phyloP scores from a whole-genome alignment of 2,113 vertebrate species.

The Pollimyrus isidori region DNA sequence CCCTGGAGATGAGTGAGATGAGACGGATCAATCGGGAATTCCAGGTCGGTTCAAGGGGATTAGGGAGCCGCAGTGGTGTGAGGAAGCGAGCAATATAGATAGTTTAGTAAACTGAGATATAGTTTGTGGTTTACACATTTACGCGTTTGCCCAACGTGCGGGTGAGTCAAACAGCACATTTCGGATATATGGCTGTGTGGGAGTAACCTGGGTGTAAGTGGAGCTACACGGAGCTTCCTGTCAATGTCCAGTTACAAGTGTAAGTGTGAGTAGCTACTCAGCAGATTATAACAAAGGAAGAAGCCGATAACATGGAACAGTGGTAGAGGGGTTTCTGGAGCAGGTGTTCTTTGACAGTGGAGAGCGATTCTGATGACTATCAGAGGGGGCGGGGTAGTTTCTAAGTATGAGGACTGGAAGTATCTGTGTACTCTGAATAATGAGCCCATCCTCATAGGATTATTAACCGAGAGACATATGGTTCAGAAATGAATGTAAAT shows the following conservation, averaged over 20 bases:
- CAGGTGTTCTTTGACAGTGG: too few species aligned
- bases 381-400: not conserved
- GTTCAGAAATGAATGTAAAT: not conserved
- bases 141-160: too few species aligned
- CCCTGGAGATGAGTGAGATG: conserved; percentile 64
- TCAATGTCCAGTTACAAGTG: too few species aligned
- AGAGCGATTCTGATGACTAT: too few species aligned
- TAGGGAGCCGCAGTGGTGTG: not conserved
- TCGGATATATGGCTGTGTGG: too few species aligned
- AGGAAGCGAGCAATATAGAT: not conserved
- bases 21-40: conserved; percentile 72
- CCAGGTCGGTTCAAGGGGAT: conserved; percentile 60
- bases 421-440: not conserved
- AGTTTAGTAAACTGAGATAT: not conserved
- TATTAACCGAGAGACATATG: not conserved
- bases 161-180: too few species aligned
- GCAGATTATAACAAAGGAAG: too few species aligned
- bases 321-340: too few species aligned
- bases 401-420: not conserved
- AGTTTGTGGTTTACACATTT: not conserved
- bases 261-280: too few species aligned
- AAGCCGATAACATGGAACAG: too few species aligned
- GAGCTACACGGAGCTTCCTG: too few species aligned
- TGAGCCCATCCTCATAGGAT: not conserved
- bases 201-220: too few species aligned